Evolutionary conservation across 2,797 vertebrate genomes (phyloP), one percentile per base, ranked within the genome.

Genomic region (Takifugu rubripes): DNA sequence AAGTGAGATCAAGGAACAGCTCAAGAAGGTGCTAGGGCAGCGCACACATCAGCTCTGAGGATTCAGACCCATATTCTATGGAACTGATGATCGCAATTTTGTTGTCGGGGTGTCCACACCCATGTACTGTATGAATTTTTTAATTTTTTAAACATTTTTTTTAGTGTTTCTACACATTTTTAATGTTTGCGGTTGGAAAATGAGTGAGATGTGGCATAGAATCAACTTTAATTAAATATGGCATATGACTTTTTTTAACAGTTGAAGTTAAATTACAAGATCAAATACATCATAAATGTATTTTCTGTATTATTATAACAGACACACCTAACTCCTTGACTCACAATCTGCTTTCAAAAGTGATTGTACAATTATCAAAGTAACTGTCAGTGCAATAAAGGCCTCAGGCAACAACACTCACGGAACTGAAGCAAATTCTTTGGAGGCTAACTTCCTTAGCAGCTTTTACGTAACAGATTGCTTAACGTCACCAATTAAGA

Each of bases 401-500:
- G 72, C 68, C 66, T 78, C 84, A 72, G 74, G 65, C 74, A 74
- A 75, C 49, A 54, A 60, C 44, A 65, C 56, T 49, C 70, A 70
- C 55, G 50, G 52, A 77, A 70, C 60, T 33, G 51, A 84, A 84
- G 78, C 82, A 66, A 66, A 68, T 29, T 83, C 78, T 84, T 76
- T 81, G 78, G 79, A 70, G 75, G 60, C 66, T 31, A 73, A 66
- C 31, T 67, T 76, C 52, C 59, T 44, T 72, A 84, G 87, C 84
- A 86, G 87, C 83, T 83, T 74, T 72, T 42, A 76, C 77, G 75
- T 66, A 78, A 48, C 42, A 69, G 63, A 77, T 80, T 75, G 70
- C 64, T 74, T 56, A 73, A 75, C 47, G 44, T 70, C 21, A 72
- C 64, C 61, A 77, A 69, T 51, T 67, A 53, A 65, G 57, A 70